Evolutionary conservation across 2,113 vertebrate species (phyloP).

Genomic region (Lanius ludovicianus): DNA sequence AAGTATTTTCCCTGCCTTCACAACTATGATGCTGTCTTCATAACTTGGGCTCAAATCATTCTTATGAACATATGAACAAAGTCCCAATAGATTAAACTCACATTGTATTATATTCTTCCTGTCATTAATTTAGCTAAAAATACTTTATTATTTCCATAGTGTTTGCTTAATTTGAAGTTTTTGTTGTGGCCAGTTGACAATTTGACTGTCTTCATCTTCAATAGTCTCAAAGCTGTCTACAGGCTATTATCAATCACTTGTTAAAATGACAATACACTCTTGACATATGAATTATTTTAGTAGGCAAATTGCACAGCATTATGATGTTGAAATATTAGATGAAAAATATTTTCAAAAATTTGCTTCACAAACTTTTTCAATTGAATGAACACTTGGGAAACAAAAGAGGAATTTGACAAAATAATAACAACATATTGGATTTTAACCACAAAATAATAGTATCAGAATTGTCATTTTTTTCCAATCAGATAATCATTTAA

Average conservation of each 20-base stretch:
- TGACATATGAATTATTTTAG: slow-evolving; percentile 22
- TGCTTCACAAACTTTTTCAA: not conserved
- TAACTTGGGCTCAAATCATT: not conserved
- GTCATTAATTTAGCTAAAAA: not conserved
- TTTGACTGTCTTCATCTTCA: not conserved
- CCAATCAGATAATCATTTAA: not conserved
- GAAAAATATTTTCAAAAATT: slow-evolving; percentile 28
- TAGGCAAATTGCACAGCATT: not conserved
- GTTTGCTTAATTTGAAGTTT: not conserved
- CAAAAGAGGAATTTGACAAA: not conserved
- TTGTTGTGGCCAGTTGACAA: not conserved
- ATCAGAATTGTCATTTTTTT: not conserved
- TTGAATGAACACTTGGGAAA: not conserved
- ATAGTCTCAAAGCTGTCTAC: not conserved
- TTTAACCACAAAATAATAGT: not conserved
- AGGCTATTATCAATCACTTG: not conserved
- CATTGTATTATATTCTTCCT: not conserved
- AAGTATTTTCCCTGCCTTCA: not conserved
- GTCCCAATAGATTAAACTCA: not conserved
- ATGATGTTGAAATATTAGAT: not conserved
- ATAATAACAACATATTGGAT: not conserved
- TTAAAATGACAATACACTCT: not conserved
- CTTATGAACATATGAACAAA: not conserved
- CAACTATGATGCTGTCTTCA: not conserved
- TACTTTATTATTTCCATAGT: not conserved